Conservation (phyloP, 1,140 invertebrate species). For the Zaprionus lachaisei region DNA sequence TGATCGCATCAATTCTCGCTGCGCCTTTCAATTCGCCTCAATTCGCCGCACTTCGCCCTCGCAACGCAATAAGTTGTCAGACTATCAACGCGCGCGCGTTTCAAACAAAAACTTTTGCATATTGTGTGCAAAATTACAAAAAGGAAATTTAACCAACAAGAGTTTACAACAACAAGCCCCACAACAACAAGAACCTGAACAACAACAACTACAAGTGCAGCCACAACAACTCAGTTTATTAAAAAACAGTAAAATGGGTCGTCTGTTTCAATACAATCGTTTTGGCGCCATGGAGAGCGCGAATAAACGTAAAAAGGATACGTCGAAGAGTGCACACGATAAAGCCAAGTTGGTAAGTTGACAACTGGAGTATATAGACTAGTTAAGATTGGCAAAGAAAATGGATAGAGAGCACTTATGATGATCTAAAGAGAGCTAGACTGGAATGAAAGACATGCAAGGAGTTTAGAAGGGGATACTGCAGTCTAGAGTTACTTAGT, state of each 20-base stretch:
- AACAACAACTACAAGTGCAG: conserved; percentile 39
- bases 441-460: neutral
- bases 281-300: conserved; percentile 69
- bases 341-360: conserved; percentile 66
- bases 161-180: neutral
- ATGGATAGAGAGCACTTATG: neutral
- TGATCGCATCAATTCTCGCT: conserved; percentile 71
- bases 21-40: conserved; percentile 44
- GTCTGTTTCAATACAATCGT: conserved; percentile 79
- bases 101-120: conserved; percentile 48
- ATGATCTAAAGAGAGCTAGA: neutral
- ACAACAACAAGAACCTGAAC: conserved; percentile 25
- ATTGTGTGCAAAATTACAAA: conserved; percentile 12
- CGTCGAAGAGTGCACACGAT: conserved; percentile 50
- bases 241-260: conserved; percentile 66
- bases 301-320: conserved; percentile 76
- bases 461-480: neutral
- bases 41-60: neutral
- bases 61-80: conserved; percentile 47
- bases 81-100: conserved; percentile 39
- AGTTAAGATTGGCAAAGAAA: neutral
- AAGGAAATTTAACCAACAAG: neutral
- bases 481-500: rapidly evolving
- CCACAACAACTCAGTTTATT: conserved; percentile 37
- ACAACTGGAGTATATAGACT: neutral